phyloP scores from a whole-genome alignment of 1,140 invertebrate species.

The Ditylenchus dipsaci region DNA sequence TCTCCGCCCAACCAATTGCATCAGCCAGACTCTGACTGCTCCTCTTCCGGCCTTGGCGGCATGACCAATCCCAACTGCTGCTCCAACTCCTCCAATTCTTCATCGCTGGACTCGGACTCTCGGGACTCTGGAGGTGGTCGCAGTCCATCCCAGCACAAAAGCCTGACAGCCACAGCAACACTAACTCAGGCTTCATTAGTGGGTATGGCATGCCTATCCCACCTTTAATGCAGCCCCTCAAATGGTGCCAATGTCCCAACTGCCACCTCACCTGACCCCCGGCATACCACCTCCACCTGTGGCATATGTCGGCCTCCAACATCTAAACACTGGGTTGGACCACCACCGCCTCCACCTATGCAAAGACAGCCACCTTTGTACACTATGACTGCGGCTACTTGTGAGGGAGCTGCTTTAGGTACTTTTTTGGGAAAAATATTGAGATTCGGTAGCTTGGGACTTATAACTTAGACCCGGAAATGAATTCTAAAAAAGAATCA shows the following conservation, averaged over 20 bases:
- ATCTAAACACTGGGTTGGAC: constrained; percentile 8
- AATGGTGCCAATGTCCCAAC: not conserved
- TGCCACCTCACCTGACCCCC: constrained; percentile 3
- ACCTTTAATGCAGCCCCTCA: not conserved
- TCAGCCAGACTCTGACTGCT: constrained; percentile 49
- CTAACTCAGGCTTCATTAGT: constrained; percentile 7
- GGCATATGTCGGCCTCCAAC: not conserved
- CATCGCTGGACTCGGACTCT: constrained; percentile 17
- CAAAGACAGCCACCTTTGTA: constrained; percentile 12
- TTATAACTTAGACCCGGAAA: too few relatives aligned
- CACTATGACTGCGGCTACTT: constrained; percentile 21
- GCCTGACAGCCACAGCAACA: constrained; percentile 14
- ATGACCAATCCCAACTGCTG: constrained; percentile 34
- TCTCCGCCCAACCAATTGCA: not conserved
- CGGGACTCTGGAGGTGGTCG: not conserved
- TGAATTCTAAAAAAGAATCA: too few relatives aligned
- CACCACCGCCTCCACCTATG: not conserved
- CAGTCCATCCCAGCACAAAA: constrained; percentile 3
- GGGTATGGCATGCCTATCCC: constrained; percentile 6
- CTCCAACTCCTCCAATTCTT: constrained; percentile 11
- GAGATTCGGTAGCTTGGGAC: too few relatives aligned
- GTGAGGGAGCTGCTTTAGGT: not conserved
- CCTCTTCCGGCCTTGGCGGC: constrained; percentile 49
- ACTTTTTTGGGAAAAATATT: not conserved
- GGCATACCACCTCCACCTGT: constrained; percentile 3